Base-by-base conservation (phyloP, 2,113 vertebrate species). In the Origma solitaria region DNA sequence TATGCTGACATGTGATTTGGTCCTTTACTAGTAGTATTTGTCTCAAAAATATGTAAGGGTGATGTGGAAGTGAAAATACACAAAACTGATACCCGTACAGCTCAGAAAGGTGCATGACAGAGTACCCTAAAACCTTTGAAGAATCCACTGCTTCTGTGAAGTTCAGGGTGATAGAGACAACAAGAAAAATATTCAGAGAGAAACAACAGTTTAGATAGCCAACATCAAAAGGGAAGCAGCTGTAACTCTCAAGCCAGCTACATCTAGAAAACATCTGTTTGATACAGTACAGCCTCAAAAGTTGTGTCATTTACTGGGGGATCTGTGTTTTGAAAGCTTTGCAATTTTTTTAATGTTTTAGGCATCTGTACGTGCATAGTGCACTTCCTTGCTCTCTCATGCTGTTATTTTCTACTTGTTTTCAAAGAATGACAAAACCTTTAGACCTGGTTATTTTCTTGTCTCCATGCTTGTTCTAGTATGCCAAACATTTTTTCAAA, bases 391-490 rank as follows among this genome's bases (percentile, higher is more conserved):
- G n/a, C 38, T 76, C 18, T 49, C 50, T 93, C 60, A 22, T 65
- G 68, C 71, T 88, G 54, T 27, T 88, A 28, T 77, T 94, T 95
- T 65, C 78, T 94, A 10, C 71, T 93, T 90, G 30, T 86, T 93
- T 90, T 86, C 37, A 73, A 80, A 94, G 85, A 92, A 88, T 50
- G 24, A 66, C 62, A 86, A 45, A 88, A 73, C 86, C 47, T 94
- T 50, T 35, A 82, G 49, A 50, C 50, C 79, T 61, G 15, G 31
- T 93, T 93, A 31, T 93, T 94, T 96, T 79, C 50, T 30, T 64
- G 45, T 77, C 53, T 85, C 57, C 1, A 0, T 87, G 40, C 90
- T 94, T 93, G 75, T 86, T 82, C 50, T 92, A 57, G 20, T 80
- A 61, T 86, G 61, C 31, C 17, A 90, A 54, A 62, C 90, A 82